These are phyloP conservation scores for Azorinus chamasolen DNA, from an alignment of 2,888 invertebrate genomes.

Conservation along the genomic window DNA sequence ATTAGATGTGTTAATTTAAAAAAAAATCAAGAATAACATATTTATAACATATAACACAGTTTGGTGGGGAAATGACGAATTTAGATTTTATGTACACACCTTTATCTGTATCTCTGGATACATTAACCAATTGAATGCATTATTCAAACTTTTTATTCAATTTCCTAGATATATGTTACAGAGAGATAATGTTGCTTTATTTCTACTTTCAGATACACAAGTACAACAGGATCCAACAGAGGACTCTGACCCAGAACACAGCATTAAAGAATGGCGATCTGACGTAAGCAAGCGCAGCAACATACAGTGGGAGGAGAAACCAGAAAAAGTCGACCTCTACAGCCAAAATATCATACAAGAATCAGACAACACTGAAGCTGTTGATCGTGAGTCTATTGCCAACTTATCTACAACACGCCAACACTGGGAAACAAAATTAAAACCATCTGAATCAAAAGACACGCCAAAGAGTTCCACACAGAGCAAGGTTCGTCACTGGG, in stretches of 20 bases:
- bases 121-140: too few species aligned
- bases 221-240: conserved; percentile 10
- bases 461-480: conserved; percentile 24
- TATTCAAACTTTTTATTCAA: too few species aligned
- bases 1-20: too few species aligned
- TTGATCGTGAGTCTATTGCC: conserved; percentile 80
- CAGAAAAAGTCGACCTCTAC: conserved; percentile 75
- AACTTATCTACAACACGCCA: conserved; percentile 75
- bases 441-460: conserved; percentile 21
- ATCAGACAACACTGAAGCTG: conserved; percentile 73
- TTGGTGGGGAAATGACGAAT: too few species aligned
- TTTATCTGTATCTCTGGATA: too few species aligned
- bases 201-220: conserved; percentile 58
- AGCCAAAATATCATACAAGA: conserved; percentile 80
- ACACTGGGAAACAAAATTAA: conserved; percentile 76
- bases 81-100: too few species aligned
- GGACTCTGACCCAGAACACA: conserved; percentile 29
- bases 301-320: conserved; percentile 68
- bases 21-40: too few species aligned
- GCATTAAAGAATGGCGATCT: conserved; percentile 59
- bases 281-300: conserved; percentile 59
- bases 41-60: too few species aligned
- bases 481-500: conserved; percentile 74
- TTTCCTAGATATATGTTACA: too few species aligned
- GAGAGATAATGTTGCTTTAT: not conserved